Evolutionary conservation across 2,888 invertebrate genomes (phyloP), one percentile per base, ranked within the genome.

Genomic region (Diachrysia chrysitis): DNA sequence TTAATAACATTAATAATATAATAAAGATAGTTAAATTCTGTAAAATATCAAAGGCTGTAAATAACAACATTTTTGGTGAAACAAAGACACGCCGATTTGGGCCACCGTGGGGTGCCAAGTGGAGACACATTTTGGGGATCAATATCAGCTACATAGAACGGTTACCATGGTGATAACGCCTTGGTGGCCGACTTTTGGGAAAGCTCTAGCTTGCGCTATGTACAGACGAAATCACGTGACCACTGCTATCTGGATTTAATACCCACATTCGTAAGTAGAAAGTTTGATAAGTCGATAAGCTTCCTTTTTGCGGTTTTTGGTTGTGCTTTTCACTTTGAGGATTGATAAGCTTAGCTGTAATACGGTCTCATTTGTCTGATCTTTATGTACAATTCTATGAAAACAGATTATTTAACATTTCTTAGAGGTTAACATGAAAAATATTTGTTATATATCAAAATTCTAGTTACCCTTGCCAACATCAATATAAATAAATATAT

Each of bases 81-180:
- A 73, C 78, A 76, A 72, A 73, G 69, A 58, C 57, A 37, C 63
- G 17, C 56, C 17, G 19, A 64, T 64, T n/a, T 75, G 57, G 71
- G 73, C 57, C 75, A 69, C 60, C 68, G 69, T 54, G 66, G 69
- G 69, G 54, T 19, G 48, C 59, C 21, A 51, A 51, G 61, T 35
- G 51, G 67, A 76, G 78, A 72, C 71, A 73, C 74, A 67, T 77
- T 68, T 51, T 21, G 56, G 57, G 61, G 80, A 82, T 82, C 82
- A 67, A 82, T 82, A 78, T 48, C 53, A 63, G 62, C 70, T 63
- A 64, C 59, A 64, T 69, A 64, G 66, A 66, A 60, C 66, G 74
- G 82, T 82, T 79, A 55, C 82, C 80, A 82, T 82, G 82, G 80
- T 67, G 73, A 82, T 78, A 68, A 69, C 57, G 69, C 71, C 72